These are phyloP conservation scores for Falcaria lacertinaria DNA, from an alignment of 2,888 invertebrate genomes.

Conservation along the genomic window DNA sequence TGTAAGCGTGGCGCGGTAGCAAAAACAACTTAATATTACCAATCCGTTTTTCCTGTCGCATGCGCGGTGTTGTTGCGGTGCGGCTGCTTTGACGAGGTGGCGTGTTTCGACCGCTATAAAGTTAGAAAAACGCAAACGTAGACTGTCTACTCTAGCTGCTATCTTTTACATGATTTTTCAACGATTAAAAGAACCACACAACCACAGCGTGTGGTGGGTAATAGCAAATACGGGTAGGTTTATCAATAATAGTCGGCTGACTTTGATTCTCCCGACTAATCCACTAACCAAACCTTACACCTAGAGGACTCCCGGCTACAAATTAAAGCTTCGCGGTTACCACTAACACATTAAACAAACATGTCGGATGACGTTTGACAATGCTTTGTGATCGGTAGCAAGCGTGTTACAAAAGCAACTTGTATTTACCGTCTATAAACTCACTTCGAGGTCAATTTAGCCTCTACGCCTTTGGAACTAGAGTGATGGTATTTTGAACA, in stretches of 20 bases:
- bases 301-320: conserved; percentile 54
- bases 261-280: conserved; percentile 38
- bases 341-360: conserved; percentile 66
- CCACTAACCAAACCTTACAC: conserved; percentile 49
- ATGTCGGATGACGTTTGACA: conserved; percentile 57
- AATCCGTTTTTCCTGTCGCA: too few relatives aligned
- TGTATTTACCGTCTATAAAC: neutral
- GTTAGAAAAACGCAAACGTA: too few relatives aligned
- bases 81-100: too few relatives aligned
- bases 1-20: too few relatives aligned
- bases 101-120: too few relatives aligned
- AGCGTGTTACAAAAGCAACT: conserved; percentile 8
- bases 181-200: too few relatives aligned
- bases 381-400: conserved; percentile 53
- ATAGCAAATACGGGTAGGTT: conserved; percentile 6
- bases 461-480: conserved; percentile 16
- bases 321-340: conserved; percentile 39
- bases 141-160: too few relatives aligned
- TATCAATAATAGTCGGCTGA: conserved; percentile 25
- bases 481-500: conserved; percentile 3
- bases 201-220: conserved; percentile 3
- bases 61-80: too few relatives aligned
- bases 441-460: conserved; percentile 5
- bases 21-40: too few relatives aligned
- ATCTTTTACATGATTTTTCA: too few relatives aligned